A percentile compares a stretch with the other conserved stretches of the same genome.
These are phyloP conservation scores for Macquaria ambigua DNA, from an alignment of 2,113 vertebrate genomes.

Conservation along the genomic window DNA sequence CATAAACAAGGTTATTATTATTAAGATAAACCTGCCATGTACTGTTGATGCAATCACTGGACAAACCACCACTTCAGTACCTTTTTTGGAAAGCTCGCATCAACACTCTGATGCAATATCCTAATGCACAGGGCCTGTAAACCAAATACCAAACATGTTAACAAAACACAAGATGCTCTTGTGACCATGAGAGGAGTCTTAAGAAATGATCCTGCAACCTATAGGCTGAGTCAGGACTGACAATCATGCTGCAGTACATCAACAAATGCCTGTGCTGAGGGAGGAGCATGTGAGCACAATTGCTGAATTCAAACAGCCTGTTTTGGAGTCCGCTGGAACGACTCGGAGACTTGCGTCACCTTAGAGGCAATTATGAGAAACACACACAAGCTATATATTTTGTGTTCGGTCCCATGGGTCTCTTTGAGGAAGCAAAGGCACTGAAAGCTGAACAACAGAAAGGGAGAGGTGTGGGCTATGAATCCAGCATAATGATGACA, in stretches of 20 bases:
- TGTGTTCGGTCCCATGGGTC: conserved; percentile 64
- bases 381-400: conserved; percentile 40
- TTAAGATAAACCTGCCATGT: not conserved
- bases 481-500: conserved; percentile 66
- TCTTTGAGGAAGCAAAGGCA: conserved; percentile 53
- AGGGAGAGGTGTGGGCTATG: conserved; percentile 35
- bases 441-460: conserved; percentile 46
- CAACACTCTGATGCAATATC: not conserved
- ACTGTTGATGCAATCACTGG: not conserved
- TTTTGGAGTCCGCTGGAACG: conserved; percentile 56
- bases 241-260: conserved; percentile 40
- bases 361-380: conserved; percentile 77
- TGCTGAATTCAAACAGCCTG: conserved; percentile 63
- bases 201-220: conserved; percentile 10
- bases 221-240: conserved; percentile 28
- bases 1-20: not conserved
- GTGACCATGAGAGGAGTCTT: conserved; percentile 22
- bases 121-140: not conserved
- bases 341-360: conserved; percentile 65
- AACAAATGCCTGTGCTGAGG: conserved; percentile 28
- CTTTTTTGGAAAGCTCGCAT: not conserved
- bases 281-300: conserved; percentile 52
- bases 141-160: conserved; percentile 32
- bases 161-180: conserved; percentile 20
- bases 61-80: not conserved